Evolutionary conservation across 2,797 vertebrate species (phyloP).

Genomic region (Nyctibius grandis): DNA sequence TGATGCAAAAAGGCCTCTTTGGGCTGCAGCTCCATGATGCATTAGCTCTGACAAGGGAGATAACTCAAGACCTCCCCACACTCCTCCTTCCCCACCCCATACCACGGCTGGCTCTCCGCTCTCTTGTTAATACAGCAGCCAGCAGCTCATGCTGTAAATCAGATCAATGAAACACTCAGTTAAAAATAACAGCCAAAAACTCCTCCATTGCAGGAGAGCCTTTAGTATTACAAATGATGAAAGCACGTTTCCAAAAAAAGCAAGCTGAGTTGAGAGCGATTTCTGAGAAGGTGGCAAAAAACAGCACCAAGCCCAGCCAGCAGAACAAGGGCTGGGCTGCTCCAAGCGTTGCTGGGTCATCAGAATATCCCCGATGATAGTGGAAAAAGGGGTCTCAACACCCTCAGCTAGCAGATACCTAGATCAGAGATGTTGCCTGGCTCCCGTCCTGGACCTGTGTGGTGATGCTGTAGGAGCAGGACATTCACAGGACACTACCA

Average conservation of each 20-base stretch:
- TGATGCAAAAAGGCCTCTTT: neutral
- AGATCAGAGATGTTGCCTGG: neutral
- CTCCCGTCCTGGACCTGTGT: neutral
- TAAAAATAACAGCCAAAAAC: constrained; percentile 47
- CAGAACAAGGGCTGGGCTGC: neutral
- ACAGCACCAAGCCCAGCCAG: neutral
- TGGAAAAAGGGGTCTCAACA: neutral
- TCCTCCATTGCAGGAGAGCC: constrained; percentile 35
- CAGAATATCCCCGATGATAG: neutral
- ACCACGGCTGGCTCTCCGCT: accelerated
- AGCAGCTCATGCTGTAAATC: constrained; percentile 13
- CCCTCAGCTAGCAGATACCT: neutral
- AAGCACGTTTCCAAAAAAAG: constrained; percentile 10
- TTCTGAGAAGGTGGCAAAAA: constrained; percentile 6
- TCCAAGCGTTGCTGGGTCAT: neutral
- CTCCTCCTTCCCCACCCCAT: neutral
- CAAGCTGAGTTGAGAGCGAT: neutral
- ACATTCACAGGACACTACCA: neutral
- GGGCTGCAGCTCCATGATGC: neutral
- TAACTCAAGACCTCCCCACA: neutral
- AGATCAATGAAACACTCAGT: constrained; percentile 32
- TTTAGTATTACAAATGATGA: constrained; percentile 37
- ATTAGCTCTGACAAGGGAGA: neutral
- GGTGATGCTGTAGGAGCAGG: neutral
- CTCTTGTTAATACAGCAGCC: neutral